A percentile compares a stretch with the other conserved stretches of the same genome.
Evolutionary conservation across 2,797 vertebrate species (phyloP).

Genomic region (Nyctibius grandis): DNA sequence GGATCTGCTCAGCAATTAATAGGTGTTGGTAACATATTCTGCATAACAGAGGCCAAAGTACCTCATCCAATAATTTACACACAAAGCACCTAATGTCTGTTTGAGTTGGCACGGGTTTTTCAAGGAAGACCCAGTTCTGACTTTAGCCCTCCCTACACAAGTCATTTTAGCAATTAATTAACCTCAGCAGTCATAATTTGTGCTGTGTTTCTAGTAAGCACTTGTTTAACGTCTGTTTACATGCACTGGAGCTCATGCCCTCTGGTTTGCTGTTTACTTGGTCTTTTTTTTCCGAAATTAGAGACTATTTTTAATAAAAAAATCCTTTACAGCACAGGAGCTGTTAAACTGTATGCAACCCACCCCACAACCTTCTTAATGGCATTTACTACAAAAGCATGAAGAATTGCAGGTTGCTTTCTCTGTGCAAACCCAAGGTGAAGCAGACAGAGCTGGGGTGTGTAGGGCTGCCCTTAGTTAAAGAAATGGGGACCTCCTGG

Average conservation of each 20-base stretch:
- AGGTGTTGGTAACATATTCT: background rate
- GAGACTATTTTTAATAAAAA: background rate
- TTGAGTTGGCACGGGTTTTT: background rate
- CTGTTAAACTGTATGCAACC: background rate
- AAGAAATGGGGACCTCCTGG: fast-evolving
- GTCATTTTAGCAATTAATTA: conserved; percentile 2
- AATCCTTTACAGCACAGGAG: background rate
- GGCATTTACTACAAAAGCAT: background rate
- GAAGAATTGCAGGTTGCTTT: background rate
- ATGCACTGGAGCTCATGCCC: background rate
- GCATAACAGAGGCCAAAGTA: background rate
- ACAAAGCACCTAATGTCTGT: background rate
- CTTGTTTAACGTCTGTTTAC: background rate
- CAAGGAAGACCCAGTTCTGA: background rate
- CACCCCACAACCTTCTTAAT: background rate
- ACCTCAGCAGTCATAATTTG: background rate
- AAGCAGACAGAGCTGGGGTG: background rate
- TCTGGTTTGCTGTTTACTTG: background rate
- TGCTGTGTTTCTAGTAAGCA: background rate
- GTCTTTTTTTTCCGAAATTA: background rate
- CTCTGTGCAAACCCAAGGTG: background rate
- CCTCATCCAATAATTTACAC: background rate
- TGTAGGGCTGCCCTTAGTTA: background rate
- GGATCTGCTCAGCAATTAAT: background rate
- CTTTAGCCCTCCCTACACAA: background rate